phyloP scores from a whole-genome alignment of 2,113 vertebrate species.

The Lampris megalopsis region DNA sequence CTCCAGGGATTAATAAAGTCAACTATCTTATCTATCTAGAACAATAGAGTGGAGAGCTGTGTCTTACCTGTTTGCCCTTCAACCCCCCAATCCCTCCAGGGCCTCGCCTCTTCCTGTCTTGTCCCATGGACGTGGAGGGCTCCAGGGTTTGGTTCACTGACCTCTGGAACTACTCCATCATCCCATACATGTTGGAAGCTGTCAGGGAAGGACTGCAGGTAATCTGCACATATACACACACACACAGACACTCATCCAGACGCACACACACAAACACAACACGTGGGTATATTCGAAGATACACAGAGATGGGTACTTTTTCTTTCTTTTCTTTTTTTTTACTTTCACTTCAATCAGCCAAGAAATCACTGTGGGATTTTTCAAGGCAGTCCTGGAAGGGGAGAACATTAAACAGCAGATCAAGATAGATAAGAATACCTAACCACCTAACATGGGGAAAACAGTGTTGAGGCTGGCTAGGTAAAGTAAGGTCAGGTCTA shows the following conservation, averaged over 20 bases:
- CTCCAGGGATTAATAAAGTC: too few species aligned
- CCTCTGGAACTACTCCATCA: constrained; percentile 99
- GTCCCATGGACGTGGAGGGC: constrained; percentile 96
- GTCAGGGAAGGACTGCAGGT: constrained; percentile 99
- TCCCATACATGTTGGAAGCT: constrained; percentile 96
- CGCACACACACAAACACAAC: background rate
- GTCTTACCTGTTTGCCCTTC: constrained; percentile 25
- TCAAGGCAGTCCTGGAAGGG: too few species aligned
- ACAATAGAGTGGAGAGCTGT: background rate
- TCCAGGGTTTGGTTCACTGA: constrained; percentile 99
- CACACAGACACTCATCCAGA: background rate
- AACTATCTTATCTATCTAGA: too few species aligned
- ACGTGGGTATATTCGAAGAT: background rate
- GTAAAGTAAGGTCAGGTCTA: background rate
- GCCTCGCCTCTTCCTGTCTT: constrained; percentile 96
- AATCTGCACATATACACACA: constrained; percentile 40
- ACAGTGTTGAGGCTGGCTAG: too few species aligned
- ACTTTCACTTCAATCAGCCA: too few species aligned
- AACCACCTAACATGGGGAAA: too few species aligned
- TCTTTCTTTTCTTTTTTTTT: too few species aligned
- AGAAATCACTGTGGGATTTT: too few species aligned
- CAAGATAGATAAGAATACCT: too few species aligned
- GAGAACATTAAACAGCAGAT: too few species aligned
- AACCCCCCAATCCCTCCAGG: constrained; percentile 75
- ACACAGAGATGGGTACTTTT: too few species aligned